A percentile compares a stretch with the other conserved stretches of the same genome.
Evolutionary conservation across 2,797 vertebrate genomes (phyloP).

Genomic region (Melopsittacus undulatus): DNA sequence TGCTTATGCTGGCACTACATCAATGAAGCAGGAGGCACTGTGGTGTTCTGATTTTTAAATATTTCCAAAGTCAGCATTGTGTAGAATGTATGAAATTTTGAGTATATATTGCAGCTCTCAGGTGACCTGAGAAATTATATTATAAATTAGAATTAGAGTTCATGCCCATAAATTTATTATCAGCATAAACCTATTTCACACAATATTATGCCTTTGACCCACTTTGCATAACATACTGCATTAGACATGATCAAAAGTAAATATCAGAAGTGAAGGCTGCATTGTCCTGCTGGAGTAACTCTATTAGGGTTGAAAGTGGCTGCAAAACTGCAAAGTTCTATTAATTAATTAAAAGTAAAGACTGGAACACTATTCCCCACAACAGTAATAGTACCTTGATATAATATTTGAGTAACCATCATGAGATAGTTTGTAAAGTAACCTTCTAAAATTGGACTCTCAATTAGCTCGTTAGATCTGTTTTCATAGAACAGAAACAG

Average conservation of each 20-base stretch:
- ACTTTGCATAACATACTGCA: neutral
- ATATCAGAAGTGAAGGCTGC: neutral
- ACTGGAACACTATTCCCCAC: neutral
- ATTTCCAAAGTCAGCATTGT: neutral
- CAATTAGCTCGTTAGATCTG: neutral
- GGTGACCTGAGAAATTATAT: neutral
- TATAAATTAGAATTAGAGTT: neutral
- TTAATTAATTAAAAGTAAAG: conserved; percentile 33
- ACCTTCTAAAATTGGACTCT: neutral
- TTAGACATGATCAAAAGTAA: conserved; percentile 4
- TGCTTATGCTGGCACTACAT: neutral
- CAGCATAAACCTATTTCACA: neutral
- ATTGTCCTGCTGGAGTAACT: neutral
- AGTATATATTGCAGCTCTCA: neutral
- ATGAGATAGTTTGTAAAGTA: neutral
- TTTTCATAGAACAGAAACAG: neutral
- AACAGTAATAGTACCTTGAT: neutral
- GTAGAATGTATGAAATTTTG: neutral
- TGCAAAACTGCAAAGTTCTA: neutral
- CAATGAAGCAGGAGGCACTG: neutral
- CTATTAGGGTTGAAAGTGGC: neutral
- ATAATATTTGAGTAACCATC: neutral
- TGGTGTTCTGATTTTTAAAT: neutral
- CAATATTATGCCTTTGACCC: neutral
- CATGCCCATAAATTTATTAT: neutral